A percentile compares a stretch with the other conserved stretches of the same genome.
phyloP scores from a whole-genome alignment of 2,797 vertebrate genomes.

The Limosa lapponica region DNA sequence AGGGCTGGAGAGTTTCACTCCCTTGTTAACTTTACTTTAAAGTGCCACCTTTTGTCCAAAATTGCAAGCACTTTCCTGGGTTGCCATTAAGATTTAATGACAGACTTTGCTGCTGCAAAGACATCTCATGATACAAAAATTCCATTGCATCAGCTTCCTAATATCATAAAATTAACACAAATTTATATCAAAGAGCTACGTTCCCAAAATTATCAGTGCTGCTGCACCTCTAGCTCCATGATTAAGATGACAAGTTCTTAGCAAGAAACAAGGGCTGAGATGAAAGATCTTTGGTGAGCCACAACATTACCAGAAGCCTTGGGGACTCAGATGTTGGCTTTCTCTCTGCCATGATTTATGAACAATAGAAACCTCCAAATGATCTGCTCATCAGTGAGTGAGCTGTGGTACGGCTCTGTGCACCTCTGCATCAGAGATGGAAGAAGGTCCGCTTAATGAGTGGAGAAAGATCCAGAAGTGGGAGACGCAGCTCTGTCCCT shows the following conservation, averaged over 20 bases:
- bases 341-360: background rate
- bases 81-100: background rate
- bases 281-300: conserved; percentile 1
- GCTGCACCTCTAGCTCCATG: background rate
- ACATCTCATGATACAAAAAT: background rate
- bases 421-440: background rate
- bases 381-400: background rate
- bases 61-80: background rate
- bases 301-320: background rate
- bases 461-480: background rate
- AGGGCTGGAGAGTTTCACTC: background rate
- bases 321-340: background rate
- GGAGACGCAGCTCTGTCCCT: background rate
- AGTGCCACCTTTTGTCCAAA: conserved; percentile 13
- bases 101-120: background rate
- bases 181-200: background rate
- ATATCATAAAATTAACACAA: background rate
- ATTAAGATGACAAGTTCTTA: background rate
- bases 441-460: background rate
- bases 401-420: background rate
- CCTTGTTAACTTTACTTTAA: background rate
- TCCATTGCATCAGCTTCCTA: conserved; percentile 8
- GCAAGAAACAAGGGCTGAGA: background rate
- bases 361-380: background rate
- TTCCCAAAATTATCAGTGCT: background rate